Evolutionary conservation across 2,888 invertebrate genomes (phyloP), one percentile per base, ranked within the genome.

Genomic region (Branchellion lobata): DNA sequence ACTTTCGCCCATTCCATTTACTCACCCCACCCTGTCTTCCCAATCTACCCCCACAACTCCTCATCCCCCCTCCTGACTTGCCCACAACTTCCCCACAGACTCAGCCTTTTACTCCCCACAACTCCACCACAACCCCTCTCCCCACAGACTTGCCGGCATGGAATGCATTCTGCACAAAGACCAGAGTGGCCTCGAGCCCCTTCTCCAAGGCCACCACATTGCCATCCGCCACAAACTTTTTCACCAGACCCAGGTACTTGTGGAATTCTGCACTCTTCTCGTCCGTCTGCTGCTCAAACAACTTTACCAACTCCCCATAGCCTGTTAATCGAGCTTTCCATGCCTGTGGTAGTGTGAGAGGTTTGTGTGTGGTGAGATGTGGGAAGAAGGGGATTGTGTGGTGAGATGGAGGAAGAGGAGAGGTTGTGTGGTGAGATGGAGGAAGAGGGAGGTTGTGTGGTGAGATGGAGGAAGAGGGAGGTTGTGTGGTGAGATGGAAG

Each of bases 161-260:
- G 29, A 51, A 83, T 85, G 95, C 94, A 89, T 95, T 95, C 88
- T 96, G 95, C 0, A 95, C 92, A 88, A 92, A 98, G 57, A 93
- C 93, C 78, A 96, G 88, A 0, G 94, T 92, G 11, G 96, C 95
- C 86, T 96, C 96, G 84, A 98, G 87, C 21, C 95, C 97, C 89
- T 94, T 96, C 86, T 98, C 97, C 87, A 96, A 96, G 0, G 96
- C 96, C 81, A 94, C 91, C 24, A 93, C 96, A 92, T 98, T 96
- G 84, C 93, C 93, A 87, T 98, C 97, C 0, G 91, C 89, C 0
- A 96, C 95, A 90, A 97, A 95, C 88, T 96, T 96, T 87, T 96
- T 96, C 51, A 98, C 91, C 71, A 96, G 89, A 11, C 94, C 94
- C 18, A 94, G 89, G 88, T 92, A 98, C 88, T 95, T 96, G 84